Conservation (phyloP, 2,797 vertebrate genomes). For the Semaprochilodus insignis region DNA sequence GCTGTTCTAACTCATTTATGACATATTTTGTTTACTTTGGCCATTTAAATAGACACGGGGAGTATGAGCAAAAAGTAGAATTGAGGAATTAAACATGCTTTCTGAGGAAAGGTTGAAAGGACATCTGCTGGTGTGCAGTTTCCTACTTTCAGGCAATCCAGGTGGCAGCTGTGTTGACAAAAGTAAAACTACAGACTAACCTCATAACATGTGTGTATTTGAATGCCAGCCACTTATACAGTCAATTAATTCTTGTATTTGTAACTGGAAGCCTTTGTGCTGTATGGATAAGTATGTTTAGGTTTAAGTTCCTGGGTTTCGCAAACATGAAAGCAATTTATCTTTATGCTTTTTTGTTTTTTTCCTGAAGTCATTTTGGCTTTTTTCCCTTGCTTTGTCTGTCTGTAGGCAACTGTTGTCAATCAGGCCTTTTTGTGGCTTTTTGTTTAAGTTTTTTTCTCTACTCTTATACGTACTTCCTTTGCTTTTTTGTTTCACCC, state of each 20-base stretch:
- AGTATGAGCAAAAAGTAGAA: neutral
- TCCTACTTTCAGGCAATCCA: neutral
- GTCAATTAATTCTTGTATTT: no score
- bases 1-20: neutral
- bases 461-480: conserved; percentile 55
- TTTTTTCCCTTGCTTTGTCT: neutral
- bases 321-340: no score
- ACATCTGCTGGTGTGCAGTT: neutral
- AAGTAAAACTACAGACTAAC: no score
- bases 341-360: neutral
- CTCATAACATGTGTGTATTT: no score
- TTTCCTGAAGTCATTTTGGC: conserved; percentile 1
- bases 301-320: no score
- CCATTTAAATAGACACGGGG: neutral
- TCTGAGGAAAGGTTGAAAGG: neutral
- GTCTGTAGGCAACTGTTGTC: neutral
- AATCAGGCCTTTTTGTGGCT: neutral
- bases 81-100: neutral
- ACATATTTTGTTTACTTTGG: conserved; percentile 11
- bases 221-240: no score
- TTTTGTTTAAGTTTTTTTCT: conserved; percentile 30
- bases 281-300: no score
- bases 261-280: no score
- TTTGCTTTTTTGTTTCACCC: neutral
- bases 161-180: neutral